A percentile compares a stretch with the other conserved stretches of the same genome.
phyloP scores from a whole-genome alignment of 2,113 vertebrate species.

The Laticauda colubrina region DNA sequence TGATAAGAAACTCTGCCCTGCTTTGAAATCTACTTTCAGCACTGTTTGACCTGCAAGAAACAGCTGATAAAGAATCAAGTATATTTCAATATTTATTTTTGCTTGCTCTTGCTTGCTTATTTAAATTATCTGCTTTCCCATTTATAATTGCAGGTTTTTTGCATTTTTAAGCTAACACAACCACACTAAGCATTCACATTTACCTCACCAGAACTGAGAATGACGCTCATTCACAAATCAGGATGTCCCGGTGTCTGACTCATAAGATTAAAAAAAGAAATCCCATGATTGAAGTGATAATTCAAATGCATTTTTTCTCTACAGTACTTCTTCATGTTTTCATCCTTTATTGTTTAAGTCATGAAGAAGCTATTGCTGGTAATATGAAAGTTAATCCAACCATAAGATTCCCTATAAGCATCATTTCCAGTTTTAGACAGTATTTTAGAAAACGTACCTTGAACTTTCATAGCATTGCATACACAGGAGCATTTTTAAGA shows the following conservation, averaged over 20 bases:
- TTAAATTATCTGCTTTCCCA: neutral
- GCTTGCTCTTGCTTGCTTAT: neutral
- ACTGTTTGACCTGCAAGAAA: neutral
- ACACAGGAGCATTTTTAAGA: neutral
- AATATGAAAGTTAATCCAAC: neutral
- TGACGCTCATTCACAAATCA: slow-evolving; percentile 7
- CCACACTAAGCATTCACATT: slow-evolving; percentile 6
- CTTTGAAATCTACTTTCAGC: slow-evolving; percentile 15
- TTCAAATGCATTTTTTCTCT: neutral
- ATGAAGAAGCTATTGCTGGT: neutral
- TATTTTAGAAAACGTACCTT: neutral
- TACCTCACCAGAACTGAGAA: slow-evolving; percentile 10
- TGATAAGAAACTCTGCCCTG: neutral
- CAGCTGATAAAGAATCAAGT: neutral
- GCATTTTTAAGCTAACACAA: neutral
- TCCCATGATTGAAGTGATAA: slow-evolving; percentile 12
- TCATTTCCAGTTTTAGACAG: neutral
- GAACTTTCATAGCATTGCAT: neutral
- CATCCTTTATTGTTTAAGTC: neutral
- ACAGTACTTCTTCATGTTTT: neutral
- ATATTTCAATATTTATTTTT: neutral
- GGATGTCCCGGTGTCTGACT: neutral
- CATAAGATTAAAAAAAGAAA: slow-evolving; percentile 20
- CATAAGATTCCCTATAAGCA: neutral
- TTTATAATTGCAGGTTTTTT: neutral